Conservation (phyloP, 2,888 invertebrate genomes). For the Drosophila barbarae region DNA sequence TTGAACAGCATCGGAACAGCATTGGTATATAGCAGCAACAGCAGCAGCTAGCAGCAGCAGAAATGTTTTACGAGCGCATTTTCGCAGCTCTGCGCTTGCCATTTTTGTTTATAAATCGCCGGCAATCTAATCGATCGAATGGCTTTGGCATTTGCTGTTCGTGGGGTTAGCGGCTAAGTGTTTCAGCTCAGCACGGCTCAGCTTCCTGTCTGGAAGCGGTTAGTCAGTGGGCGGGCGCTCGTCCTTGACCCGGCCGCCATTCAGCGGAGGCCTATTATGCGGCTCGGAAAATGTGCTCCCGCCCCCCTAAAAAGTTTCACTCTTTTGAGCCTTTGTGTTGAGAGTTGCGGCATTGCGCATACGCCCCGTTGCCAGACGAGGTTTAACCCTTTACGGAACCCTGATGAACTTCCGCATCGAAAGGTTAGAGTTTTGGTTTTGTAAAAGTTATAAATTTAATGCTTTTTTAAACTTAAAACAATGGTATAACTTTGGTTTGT, state of each 20-base stretch:
- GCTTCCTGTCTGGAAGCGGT: slow-evolving; percentile 50
- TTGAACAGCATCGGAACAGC: slow-evolving; percentile 34
- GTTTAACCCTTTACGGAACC: slow-evolving; percentile 14
- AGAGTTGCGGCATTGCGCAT: slow-evolving; percentile 51
- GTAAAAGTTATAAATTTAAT: background rate
- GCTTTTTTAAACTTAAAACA: background rate
- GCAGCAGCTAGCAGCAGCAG: background rate
- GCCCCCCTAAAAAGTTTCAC: slow-evolving; percentile 17
- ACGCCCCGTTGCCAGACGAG: slow-evolving; percentile 49
- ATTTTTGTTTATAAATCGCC: slow-evolving; percentile 41
- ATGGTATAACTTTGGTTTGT: no score
- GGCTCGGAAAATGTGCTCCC: slow-evolving; percentile 7
- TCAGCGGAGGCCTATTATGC: slow-evolving; percentile 22
- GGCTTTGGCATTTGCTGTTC: slow-evolving; percentile 54
- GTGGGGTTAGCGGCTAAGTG: slow-evolving; percentile 49
- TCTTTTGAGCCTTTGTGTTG: slow-evolving; percentile 27
- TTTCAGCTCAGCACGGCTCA: slow-evolving; percentile 16
- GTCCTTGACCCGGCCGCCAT: slow-evolving; percentile 38
- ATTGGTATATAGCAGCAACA: slow-evolving; percentile 9
- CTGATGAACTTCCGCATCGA: background rate
- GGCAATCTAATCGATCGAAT: slow-evolving; percentile 58
- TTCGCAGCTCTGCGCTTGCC: slow-evolving; percentile 8
- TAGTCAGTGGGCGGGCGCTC: background rate
- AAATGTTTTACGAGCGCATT: slow-evolving; percentile 17
- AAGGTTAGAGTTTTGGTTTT: background rate